Base-by-base conservation (phyloP, 2,888 invertebrate species). In the Barypeithes pellucidus region DNA sequence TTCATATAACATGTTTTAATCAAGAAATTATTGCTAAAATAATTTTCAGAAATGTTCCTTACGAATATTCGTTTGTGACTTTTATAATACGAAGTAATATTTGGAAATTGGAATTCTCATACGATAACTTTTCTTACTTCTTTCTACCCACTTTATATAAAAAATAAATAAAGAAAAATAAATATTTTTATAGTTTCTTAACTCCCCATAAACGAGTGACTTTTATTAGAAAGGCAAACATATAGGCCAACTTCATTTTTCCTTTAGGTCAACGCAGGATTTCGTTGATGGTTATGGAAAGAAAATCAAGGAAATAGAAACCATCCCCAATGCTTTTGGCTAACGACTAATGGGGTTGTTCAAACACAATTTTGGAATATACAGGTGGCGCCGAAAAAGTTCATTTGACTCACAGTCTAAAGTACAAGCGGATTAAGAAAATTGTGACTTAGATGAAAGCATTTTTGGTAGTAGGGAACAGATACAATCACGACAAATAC, bases 181-280 rank as follows among this genome's bases (percentile, higher is more conserved):
- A 14, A 57, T 57, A 57, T 57, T 33, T 57, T 57, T 57, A 33
- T 57, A 33, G 33, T 57, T 33, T 12, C 33, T 57, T 18, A 33
- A 57, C 33, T 57, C 18, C 18, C 54, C 29, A 57, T 57, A 33
- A 57, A 57, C 3, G 16, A 14, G 8, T 29, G 54, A 57, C 33
- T 57, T 57, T 33, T 57, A 57, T 33, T 57, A 57, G 8, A 33
- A 57, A 18, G 54, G 54, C 33, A 57, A 57, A 57, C 36, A 57
- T 57, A 18, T 57, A 57, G 54, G 18, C 33, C 54, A 33, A 33
- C 7, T 57, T 57, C 54, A 33, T 57, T 57, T 57, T 57, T 57
- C 54, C 54, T 57, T 52, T 33, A 57, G 54, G 54, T 33, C 54
- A 57, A 33, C 8, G 18, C 16, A 18, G 54, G 36, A 57, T 57